Evolutionary conservation across 2,113 vertebrate genomes (phyloP).

Genomic region (Urocynchramus pylzowi): DNA sequence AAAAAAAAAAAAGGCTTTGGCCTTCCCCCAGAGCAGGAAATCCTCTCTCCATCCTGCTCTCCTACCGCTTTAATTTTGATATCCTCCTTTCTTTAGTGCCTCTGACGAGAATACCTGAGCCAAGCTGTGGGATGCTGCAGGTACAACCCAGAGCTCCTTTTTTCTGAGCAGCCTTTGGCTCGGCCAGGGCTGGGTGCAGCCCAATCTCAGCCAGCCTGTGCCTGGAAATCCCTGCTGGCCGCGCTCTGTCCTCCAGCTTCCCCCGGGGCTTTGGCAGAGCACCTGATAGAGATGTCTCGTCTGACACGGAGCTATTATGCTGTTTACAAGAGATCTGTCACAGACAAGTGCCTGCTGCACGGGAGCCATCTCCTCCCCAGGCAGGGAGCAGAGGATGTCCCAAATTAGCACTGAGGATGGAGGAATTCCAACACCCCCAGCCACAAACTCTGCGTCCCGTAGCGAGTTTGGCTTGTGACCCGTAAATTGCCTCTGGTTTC

Average conservation of each 20-base stretch:
- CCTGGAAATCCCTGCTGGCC: constrained; percentile 38
- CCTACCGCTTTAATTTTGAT: not conserved
- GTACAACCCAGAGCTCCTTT: not conserved
- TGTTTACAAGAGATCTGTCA: constrained; percentile 52
- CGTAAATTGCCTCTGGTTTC: not conserved
- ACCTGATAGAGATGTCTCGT: constrained; percentile 53
- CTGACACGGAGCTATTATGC: constrained; percentile 25
- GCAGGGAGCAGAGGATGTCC: constrained; percentile 10
- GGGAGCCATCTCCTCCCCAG: constrained; percentile 15
- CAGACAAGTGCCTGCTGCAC: constrained; percentile 46
- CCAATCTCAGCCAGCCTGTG: not conserved
- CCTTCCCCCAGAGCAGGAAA: not conserved
- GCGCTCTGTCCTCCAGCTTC: not conserved
- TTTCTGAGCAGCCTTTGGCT: not conserved
- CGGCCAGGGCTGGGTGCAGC: not conserved
- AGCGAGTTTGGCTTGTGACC: not conserved
- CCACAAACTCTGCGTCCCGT: not conserved
- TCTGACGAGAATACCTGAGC: not conserved
- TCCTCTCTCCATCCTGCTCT: not conserved
- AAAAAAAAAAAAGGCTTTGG: not conserved
- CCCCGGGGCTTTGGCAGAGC: constrained; percentile 5
- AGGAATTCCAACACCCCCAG: constrained; percentile 1
- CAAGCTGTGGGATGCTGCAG: not conserved
- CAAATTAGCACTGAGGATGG: constrained; percentile 27
- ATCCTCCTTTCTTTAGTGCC: not conserved